Percentiles rank a stretch among this genome's conserved stretches.
phyloP scores from a whole-genome alignment of 1,140 invertebrate genomes.

The Drosophila kikkawai region DNA sequence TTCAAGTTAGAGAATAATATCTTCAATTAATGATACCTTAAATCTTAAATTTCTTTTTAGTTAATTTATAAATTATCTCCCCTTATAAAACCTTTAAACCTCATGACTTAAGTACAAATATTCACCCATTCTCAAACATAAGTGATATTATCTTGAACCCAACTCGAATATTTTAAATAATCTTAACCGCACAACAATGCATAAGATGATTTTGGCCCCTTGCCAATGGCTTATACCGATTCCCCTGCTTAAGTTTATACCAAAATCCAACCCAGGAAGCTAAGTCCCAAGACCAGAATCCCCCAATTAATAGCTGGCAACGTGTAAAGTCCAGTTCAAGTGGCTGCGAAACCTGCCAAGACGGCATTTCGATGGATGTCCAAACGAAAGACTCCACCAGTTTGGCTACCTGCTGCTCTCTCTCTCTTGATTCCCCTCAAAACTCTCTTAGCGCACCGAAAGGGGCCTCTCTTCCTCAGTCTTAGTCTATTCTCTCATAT shows the following conservation, averaged over 20 bases:
- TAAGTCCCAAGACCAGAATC: slow-evolving; percentile 1
- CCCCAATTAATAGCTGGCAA: slow-evolving; percentile 29
- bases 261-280: not conserved
- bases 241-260: not conserved
- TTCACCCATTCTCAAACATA: not conserved
- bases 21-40: not conserved
- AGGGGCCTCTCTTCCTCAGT: slow-evolving; percentile 12
- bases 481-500: slow-evolving; percentile 1
- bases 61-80: not conserved
- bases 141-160: not conserved
- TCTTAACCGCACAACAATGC: not conserved
- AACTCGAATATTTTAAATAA: not conserved
- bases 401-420: slow-evolving; percentile 23
- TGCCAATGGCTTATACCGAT: slow-evolving; percentile 9
- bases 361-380: slow-evolving; percentile 35
- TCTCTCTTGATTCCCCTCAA: slow-evolving; percentile 23
- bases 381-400: slow-evolving; percentile 48
- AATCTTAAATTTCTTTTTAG: no score
- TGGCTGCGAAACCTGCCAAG: slow-evolving; percentile 24
- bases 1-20: no score
- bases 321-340: slow-evolving; percentile 31
- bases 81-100: not conserved
- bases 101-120: not conserved
- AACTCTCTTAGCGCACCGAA: slow-evolving; percentile 9
- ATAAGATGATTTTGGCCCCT: not conserved